Evolutionary conservation across 1,140 invertebrate genomes (phyloP), one percentile per base, ranked within the genome.

Genomic region (Mizuhopecten yessoensis): DNA sequence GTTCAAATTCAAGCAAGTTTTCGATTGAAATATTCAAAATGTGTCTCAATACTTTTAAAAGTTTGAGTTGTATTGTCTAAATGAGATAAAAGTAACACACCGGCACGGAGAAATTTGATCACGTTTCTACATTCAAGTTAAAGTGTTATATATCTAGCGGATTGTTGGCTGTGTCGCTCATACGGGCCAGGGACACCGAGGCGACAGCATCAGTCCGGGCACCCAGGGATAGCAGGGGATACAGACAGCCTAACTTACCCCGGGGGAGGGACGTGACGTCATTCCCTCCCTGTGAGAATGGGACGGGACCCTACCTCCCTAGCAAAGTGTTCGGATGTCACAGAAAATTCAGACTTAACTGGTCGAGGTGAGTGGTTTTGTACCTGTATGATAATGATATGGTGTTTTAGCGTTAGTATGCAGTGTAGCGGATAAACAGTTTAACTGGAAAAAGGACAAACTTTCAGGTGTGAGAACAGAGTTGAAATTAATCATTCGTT

Each of bases 1-100:
- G 29, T 75, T 75, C 57, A 75, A 75, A 75, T 75, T 75, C 15
- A 17, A 75, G 57, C 57, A 75, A 29, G 57, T 75, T 75, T 75
- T 75, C n/a, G 29, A 29, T 75, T 5, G n/a, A 75, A 75, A 75
- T 75, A 29, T 75, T 75, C 57, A 75, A 29, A 75, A 75, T 75
- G n/a, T 29, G n/a, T 75, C 29, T 75, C 1, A 75, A 75, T 23
- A 75, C n/a, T 29, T 75, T 3, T n/a, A 75, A n/a, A 75, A 75
- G n/a, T 1, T 75, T 5, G 23, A 29, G 1, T 29, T 29, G 1
- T 75, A 3, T 75, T 75, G 57, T 75, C 23, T 23, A 75, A 75
- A 75, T 75, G 17, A 75, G 57, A n/a, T 75, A 11, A 75, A 75
- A n/a, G 57, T 75, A 29, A 29, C 57, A 75, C 57, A 75, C 11